A percentile compares a stretch with the other conserved stretches of the same genome.
Evolutionary conservation across 2,113 vertebrate species (phyloP).

Genomic region (Osmerus mordax): DNA sequence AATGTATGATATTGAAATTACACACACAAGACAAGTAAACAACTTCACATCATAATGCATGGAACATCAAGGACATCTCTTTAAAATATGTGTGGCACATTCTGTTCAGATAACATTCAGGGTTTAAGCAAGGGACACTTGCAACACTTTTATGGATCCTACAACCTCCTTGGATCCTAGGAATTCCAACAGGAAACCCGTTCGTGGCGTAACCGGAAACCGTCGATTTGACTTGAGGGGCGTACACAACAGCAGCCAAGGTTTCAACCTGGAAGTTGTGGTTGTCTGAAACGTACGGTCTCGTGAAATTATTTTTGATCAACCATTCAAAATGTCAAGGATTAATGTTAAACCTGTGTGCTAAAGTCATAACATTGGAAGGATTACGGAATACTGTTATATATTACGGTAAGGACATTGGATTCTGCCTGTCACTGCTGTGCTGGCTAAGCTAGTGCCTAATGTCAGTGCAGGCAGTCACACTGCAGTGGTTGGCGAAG

Average conservation of each 20-base stretch:
- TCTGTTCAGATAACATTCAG: no score
- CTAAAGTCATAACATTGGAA: neutral
- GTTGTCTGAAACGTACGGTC: neutral
- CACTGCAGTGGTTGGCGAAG: no score
- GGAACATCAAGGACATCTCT: no score
- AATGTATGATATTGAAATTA: no score
- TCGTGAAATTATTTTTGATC: neutral
- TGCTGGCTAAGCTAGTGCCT: no score
- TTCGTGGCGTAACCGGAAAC: conserved; percentile 38
- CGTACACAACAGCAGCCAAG: neutral
- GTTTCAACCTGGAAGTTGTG: conserved; percentile 25
- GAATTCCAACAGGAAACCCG: neutral
- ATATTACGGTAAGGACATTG: neutral
- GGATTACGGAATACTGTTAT: neutral
- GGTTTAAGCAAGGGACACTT: no score
- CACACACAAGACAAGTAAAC: no score
- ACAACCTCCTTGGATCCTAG: no score
- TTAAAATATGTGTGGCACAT: no score
- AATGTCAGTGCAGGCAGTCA: no score
- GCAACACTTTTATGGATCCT: no score
- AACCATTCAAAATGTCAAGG: neutral
- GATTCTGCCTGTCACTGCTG: neutral
- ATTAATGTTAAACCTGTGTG: neutral
- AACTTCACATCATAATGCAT: no score
- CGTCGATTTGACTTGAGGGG: conserved; percentile 11